Conservation (phyloP, 2,888 invertebrate species). For the Acleris cristana region DNA sequence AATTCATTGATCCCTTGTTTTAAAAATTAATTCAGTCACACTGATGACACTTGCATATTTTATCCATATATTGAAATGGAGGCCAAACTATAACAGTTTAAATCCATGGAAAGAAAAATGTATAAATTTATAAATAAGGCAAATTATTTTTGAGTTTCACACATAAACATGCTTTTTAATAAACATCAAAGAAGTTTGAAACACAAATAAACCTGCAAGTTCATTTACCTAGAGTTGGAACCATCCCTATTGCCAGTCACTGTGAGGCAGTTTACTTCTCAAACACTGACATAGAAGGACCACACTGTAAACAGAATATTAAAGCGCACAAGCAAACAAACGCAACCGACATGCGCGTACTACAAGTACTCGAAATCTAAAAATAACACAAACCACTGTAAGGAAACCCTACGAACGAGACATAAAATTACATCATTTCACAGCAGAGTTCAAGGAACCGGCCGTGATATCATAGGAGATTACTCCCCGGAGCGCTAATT, state of each 20-base stretch:
- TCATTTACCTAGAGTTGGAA: conserved; percentile 2
- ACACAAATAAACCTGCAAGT: not conserved
- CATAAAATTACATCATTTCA: conserved; percentile 51
- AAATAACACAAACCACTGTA: conserved; percentile 66
- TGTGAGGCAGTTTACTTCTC: conserved; percentile 44
- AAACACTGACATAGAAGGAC: conserved; percentile 43
- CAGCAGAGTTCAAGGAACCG: conserved; percentile 60
- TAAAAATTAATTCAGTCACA: not conserved
- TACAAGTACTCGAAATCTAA: conserved; percentile 56
- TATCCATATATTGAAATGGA: not conserved
- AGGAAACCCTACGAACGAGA: conserved; percentile 54
- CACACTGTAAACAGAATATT: conserved; percentile 44
- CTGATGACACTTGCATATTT: conserved; percentile 3
- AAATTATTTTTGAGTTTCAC: too few relatives aligned
- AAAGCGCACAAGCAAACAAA: conserved; percentile 62
- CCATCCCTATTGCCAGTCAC: conserved; percentile 17
- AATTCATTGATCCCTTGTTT: too few relatives aligned
- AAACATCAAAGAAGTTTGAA: not conserved
- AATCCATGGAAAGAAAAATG: too few relatives aligned
- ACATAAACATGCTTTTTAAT: too few relatives aligned
- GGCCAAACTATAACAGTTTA: not conserved
- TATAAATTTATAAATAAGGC: too few relatives aligned
- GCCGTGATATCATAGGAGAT: conserved; percentile 70
- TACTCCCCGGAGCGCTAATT: conserved; percentile 58
- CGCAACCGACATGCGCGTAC: conserved; percentile 53